Evolutionary conservation across 2,888 invertebrate genomes (phyloP).

Genomic region (Zaprionus bogoriensis): DNA sequence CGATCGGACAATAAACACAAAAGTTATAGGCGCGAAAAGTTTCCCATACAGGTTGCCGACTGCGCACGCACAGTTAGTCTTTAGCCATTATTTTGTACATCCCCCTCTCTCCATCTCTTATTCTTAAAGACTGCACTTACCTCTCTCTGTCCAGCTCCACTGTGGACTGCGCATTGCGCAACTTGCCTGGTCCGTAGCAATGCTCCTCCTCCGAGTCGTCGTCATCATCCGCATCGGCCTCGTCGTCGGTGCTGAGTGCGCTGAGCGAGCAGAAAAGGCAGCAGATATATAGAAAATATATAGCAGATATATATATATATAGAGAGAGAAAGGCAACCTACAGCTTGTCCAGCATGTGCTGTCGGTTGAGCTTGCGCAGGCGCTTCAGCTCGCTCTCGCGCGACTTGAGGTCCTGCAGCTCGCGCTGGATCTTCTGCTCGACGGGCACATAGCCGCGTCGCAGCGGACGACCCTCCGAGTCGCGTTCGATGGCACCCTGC

Average conservation of each 20-base stretch:
- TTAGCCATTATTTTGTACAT: no score
- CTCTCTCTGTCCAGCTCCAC: constrained; percentile 86
- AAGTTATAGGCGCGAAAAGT: no score
- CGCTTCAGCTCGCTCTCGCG: constrained; percentile 91
- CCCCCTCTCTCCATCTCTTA: neutral
- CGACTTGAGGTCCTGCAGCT: constrained; percentile 92
- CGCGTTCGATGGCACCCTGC: constrained; percentile 84
- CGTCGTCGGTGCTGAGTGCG: constrained; percentile 84
- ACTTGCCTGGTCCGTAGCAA: constrained; percentile 85
- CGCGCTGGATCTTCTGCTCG: constrained; percentile 94
- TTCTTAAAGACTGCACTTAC: constrained; percentile 37
- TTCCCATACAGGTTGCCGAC: neutral
- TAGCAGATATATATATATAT: no score
- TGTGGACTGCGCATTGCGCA: constrained; percentile 87
- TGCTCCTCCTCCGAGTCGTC: constrained; percentile 86
- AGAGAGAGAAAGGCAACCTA: no score
- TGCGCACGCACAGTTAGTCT: no score
- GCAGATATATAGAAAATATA: no score
- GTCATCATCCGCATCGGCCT: constrained; percentile 85
- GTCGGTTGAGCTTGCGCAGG: constrained; percentile 85
- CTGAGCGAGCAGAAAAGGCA: constrained; percentile 34
- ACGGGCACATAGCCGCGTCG: constrained; percentile 92
- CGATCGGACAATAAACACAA: no score
- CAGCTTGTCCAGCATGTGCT: constrained; percentile 86
- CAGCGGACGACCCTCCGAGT: constrained; percentile 86